phyloP scores from a whole-genome alignment of 2,888 invertebrate genomes.

The Drosophila pegasa region DNA sequence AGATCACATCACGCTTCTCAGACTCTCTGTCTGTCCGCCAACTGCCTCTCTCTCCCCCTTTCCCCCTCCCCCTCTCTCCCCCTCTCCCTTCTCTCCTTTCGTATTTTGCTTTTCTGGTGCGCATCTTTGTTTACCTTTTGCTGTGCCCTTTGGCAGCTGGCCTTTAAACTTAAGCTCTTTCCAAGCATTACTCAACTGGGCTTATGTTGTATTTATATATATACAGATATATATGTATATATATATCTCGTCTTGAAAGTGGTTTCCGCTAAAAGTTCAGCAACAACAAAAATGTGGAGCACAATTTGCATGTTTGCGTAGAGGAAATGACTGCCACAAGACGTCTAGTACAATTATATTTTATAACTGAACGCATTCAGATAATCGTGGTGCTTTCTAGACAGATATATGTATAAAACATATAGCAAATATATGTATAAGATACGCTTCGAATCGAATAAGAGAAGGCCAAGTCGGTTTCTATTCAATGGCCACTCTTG shows the following conservation, averaged over 20 bases:
- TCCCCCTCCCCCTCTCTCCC: conserved; percentile 22
- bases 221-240: background rate
- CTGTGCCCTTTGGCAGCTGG: conserved; percentile 23
- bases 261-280: conserved; percentile 36
- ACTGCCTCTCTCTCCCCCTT: background rate
- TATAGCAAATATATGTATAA: background rate
- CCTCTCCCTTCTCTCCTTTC: conserved; percentile 10
- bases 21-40: conserved; percentile 47
- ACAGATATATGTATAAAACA: background rate
- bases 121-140: conserved; percentile 27
- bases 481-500: conserved; percentile 25
- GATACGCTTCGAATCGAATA: background rate
- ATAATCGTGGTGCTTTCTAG: conserved; percentile 5
- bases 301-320: conserved; percentile 13
- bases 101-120: conserved; percentile 20
- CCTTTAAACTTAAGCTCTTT: conserved; percentile 19
- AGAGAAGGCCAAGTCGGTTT: conserved; percentile 23
- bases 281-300: background rate
- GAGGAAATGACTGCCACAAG: conserved; percentile 33
- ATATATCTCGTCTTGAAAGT: conserved; percentile 1
- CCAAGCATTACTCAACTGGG: conserved; percentile 1
- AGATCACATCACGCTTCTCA: conserved; percentile 74
- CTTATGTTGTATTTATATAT: background rate
- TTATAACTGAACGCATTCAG: no score
- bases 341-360: conserved; percentile 22